Evolutionary conservation across 2,888 invertebrate genomes (phyloP).

Genomic region (Harmothoe impar): DNA sequence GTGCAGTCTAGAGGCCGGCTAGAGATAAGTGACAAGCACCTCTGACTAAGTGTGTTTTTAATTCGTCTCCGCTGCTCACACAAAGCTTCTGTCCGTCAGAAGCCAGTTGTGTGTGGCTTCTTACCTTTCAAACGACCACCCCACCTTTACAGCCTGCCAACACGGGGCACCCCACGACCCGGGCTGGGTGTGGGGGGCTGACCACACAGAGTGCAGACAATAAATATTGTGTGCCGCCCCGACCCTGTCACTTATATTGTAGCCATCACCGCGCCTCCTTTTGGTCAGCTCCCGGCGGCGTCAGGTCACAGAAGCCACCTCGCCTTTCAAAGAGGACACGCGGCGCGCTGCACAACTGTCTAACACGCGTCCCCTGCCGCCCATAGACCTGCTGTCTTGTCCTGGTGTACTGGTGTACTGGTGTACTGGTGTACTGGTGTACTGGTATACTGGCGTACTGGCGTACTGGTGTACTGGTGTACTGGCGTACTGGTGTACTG

Average conservation of each 20-base stretch:
- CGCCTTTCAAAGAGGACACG: slow-evolving; percentile 23
- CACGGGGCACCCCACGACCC: background rate
- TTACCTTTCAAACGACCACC: slow-evolving; percentile 47
- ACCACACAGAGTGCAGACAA: slow-evolving; percentile 43
- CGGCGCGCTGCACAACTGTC: background rate
- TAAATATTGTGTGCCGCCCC: slow-evolving; percentile 43
- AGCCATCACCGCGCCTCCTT: slow-evolving; percentile 22
- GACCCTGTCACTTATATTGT: slow-evolving; percentile 55
- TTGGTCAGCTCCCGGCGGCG: slow-evolving; percentile 24
- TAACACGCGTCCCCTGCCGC: slow-evolving; percentile 1
- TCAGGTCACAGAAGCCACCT: slow-evolving; percentile 56
- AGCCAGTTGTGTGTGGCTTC: slow-evolving; percentile 43
- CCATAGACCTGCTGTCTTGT: background rate
- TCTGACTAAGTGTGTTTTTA: slow-evolving; percentile 27
- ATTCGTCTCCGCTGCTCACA: background rate
- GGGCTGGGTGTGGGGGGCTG: background rate
- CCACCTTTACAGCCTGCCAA: background rate
- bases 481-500: no score
- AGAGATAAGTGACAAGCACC: background rate
- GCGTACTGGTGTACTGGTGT: no score
- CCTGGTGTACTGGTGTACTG: background rate
- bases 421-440: no score
- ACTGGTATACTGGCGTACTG: background rate
- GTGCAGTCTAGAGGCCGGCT: background rate
- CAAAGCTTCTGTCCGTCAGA: background rate